Evolutionary conservation across 2,888 invertebrate species (phyloP).

Genomic region (Drosophila meridionalis): DNA sequence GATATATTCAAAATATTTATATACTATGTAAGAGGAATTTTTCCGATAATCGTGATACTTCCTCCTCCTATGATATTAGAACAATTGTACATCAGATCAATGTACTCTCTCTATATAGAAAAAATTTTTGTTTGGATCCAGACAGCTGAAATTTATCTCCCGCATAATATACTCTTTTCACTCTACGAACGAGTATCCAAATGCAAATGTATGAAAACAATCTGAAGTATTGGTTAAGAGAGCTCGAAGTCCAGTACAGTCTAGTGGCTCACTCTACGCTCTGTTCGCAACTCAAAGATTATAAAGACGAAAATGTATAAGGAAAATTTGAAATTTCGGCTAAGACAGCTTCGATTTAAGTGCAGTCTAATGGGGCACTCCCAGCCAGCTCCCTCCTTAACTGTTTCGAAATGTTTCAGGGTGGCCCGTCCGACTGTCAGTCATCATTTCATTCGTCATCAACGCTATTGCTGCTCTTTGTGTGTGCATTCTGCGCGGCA

Average conservation of each 20-base stretch:
- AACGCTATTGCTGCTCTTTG: slow-evolving; percentile 52
- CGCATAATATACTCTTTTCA: neutral
- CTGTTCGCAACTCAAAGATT: too few relatives aligned
- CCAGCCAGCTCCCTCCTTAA: neutral
- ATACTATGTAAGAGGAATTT: too few relatives aligned
- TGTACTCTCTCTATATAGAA: too few relatives aligned
- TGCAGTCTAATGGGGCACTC: neutral
- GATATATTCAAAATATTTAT: too few relatives aligned
- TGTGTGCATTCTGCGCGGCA: slow-evolving; percentile 40
- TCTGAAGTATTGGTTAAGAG: neutral
- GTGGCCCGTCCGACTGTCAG: slow-evolving; percentile 12
- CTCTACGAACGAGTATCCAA: neutral
- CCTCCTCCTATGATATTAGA: too few relatives aligned
- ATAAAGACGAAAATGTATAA: too few relatives aligned
- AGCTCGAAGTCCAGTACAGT: neutral
- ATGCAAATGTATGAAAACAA: neutral
- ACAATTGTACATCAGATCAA: too few relatives aligned
- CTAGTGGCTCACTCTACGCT: neutral
- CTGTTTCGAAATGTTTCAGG: slow-evolving; percentile 3
- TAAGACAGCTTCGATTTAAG: neutral
- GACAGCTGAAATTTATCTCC: neutral
- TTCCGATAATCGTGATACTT: too few relatives aligned
- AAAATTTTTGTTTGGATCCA: neutral
- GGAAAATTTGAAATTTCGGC: neutral
- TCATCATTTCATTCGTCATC: slow-evolving; percentile 42